A percentile compares a stretch with the other conserved stretches of the same genome.
Conservation (phyloP, 2,888 invertebrate species). For the Achlya flavicornis region DNA sequence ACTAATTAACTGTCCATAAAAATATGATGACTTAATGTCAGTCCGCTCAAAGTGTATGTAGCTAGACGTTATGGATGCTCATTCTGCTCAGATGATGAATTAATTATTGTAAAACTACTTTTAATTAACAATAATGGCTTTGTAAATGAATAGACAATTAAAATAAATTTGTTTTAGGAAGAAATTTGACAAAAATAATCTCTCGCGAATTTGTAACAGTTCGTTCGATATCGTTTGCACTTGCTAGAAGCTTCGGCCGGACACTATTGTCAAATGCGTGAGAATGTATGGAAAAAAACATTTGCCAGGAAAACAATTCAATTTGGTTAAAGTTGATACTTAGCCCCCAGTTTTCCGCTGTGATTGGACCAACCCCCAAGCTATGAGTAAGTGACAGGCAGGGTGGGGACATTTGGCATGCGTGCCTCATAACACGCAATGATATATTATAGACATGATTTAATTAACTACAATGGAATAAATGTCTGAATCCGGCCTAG, state of each 20-base stretch:
- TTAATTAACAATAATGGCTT: no score
- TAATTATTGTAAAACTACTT: not conserved
- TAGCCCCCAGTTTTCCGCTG: no score
- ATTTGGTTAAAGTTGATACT: not conserved
- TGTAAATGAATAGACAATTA: no score
- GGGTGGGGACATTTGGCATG: not conserved
- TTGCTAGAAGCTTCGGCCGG: not conserved
- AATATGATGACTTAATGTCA: not conserved
- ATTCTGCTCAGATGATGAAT: not conserved
- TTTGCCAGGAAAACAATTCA: no score
- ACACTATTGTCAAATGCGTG: no score
- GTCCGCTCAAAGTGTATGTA: not conserved
- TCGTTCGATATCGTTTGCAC: no score
- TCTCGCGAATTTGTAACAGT: no score
- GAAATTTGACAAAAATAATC: no score
- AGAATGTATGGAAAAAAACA: no score
- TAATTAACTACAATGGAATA: not conserved
- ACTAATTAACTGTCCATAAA: not conserved
- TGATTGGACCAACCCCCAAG: no score
- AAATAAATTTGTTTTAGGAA: no score
- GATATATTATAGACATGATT: not conserved
- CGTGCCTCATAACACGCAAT: not conserved
- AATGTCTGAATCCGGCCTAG: not conserved
- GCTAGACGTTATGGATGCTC: not conserved
- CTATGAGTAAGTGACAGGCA: not conserved